These are phyloP conservation scores for Bovichtus diacanthus DNA, from an alignment of 2,797 vertebrate species.

Conservation along the genomic window DNA sequence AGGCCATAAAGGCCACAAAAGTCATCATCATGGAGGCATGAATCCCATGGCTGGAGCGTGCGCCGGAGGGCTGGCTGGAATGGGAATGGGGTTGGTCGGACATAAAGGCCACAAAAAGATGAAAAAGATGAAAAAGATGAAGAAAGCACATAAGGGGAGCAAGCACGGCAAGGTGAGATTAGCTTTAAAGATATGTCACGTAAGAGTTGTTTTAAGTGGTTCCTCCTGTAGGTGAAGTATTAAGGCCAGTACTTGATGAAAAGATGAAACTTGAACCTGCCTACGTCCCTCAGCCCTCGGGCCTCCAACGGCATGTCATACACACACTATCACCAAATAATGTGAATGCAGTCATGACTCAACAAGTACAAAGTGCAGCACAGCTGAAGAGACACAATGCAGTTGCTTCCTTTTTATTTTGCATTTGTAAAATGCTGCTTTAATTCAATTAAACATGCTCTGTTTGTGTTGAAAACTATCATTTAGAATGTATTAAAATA, in stretches of 20 bases:
- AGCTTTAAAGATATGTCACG: not conserved
- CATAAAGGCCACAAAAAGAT: conserved; percentile 86
- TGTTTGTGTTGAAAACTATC: not conserved
- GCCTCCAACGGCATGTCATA: not conserved
- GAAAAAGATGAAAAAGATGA: conserved; percentile 90
- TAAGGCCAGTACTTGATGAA: conserved; percentile 1
- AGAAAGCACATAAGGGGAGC: conserved; percentile 85
- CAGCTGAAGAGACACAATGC: not conserved
- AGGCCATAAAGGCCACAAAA: conserved; percentile 44
- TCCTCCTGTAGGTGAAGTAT: not conserved
- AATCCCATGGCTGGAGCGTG: conserved; percentile 62
- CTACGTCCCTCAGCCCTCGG: not conserved
- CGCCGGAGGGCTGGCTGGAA: conserved; percentile 72
- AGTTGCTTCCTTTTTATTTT: not conserved
- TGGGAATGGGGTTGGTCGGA: conserved; percentile 68
- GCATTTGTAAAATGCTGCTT: not conserved
- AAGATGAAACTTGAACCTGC: conserved; percentile 13
- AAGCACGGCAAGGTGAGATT: conserved; percentile 87
- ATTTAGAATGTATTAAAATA: not conserved
- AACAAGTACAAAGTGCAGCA: conserved; percentile 4
- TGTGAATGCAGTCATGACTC: not conserved
- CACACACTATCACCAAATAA: not conserved
- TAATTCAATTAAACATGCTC: not conserved
- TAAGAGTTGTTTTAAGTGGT: not conserved
- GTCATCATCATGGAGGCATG: conserved; percentile 62